Conservation (phyloP, 2,888 invertebrate species). For the Liposcelis brunnea region DNA sequence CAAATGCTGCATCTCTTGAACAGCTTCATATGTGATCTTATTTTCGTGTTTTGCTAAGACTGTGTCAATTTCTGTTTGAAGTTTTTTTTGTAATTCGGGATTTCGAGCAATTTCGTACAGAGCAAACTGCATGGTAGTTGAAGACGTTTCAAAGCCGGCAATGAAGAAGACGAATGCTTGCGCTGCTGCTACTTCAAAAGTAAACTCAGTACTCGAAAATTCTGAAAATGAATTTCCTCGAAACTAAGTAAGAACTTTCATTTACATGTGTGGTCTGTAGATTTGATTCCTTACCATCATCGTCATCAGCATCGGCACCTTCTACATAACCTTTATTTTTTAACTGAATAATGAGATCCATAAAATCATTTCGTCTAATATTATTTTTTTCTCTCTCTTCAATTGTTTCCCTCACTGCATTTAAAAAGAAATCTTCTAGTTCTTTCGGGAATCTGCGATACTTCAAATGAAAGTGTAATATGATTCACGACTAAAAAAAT, state of each 20-base stretch:
- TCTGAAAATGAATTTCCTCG: too few relatives aligned
- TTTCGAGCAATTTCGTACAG: conserved; percentile 29
- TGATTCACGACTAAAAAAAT: too few relatives aligned
- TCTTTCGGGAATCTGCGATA: not conserved
- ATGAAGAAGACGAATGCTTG: conserved; percentile 30
- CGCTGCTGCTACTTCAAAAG: conserved; percentile 20
- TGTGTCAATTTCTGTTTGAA: conserved; percentile 25
- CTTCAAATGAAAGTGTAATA: not conserved
- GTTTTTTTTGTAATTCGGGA: conserved; percentile 26
- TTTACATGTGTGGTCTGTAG: too few relatives aligned
- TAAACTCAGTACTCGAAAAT: too few relatives aligned
- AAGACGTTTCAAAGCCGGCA: conserved; percentile 34
- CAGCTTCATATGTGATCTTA: conserved; percentile 25
- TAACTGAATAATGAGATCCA: conserved; percentile 18
- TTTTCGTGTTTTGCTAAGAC: conserved; percentile 22
- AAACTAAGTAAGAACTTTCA: too few relatives aligned
- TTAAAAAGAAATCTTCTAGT: conserved; percentile 18
- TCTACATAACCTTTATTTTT: conserved; percentile 9
- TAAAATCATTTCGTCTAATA: conserved; percentile 20
- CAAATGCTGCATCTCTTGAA: conserved; percentile 30
- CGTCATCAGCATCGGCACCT: not conserved
- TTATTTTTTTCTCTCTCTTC: conserved; percentile 18
- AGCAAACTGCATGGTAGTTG: conserved; percentile 29
- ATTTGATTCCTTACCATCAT: too few relatives aligned
- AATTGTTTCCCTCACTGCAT: conserved; percentile 19